phyloP scores from a whole-genome alignment of 1,140 invertebrate genomes.

The Pachyrhynchus sulphureomaculatus region DNA sequence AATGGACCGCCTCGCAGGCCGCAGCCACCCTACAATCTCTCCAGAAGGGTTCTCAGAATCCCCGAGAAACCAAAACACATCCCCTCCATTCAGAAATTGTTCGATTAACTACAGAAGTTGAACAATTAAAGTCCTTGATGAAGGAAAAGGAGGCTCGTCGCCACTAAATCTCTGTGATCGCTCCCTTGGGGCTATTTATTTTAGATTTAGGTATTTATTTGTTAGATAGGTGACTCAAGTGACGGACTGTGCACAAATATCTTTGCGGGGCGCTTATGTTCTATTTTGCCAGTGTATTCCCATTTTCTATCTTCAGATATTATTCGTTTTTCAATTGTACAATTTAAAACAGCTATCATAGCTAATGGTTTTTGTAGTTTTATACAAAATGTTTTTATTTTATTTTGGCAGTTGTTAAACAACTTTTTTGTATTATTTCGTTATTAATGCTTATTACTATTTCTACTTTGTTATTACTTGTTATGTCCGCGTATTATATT shows the following conservation, averaged over 20 bases:
- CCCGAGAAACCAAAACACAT: constrained; percentile 55
- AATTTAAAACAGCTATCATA: background rate
- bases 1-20: constrained; percentile 58
- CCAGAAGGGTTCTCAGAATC: constrained; percentile 54
- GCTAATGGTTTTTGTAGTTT: constrained; percentile 12
- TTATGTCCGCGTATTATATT: constrained; percentile 18
- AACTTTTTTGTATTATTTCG: constrained; percentile 34
- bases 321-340: background rate
- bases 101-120: constrained; percentile 86
- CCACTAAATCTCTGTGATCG: constrained; percentile 43
- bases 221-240: constrained; percentile 34
- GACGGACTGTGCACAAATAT: constrained; percentile 36
- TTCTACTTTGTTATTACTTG: constrained; percentile 23
- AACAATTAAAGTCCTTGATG: constrained; percentile 76
- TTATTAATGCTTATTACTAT: constrained; percentile 32
- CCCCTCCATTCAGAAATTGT: constrained; percentile 84
- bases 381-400: constrained; percentile 24
- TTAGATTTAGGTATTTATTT: constrained; percentile 50
- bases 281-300: constrained; percentile 45
- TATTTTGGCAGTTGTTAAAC: constrained; percentile 35
- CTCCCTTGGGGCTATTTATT: constrained; percentile 48
- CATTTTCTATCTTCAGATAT: constrained; percentile 21
- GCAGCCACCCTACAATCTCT: constrained; percentile 47
- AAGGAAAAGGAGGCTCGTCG: constrained; percentile 39
- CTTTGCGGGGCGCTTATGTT: constrained; percentile 17